Evolutionary conservation across 2,797 vertebrate genomes (phyloP).

Genomic region (Pseudotriccus pelzelni): DNA sequence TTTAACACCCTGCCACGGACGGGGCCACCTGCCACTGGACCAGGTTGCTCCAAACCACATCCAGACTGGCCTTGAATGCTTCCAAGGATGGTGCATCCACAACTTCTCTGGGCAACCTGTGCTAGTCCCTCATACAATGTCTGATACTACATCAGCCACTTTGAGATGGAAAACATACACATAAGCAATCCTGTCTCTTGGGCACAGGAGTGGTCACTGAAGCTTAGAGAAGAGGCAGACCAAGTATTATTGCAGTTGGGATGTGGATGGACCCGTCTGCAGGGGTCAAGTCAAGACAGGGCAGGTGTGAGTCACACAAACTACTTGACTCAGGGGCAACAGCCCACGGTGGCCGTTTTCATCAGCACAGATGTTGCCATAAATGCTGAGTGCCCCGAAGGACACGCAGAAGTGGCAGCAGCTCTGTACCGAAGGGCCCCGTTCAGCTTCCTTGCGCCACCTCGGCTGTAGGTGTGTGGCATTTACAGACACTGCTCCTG

Average conservation of each 20-base stretch:
- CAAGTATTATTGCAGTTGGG: background rate
- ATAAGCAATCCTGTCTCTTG: background rate
- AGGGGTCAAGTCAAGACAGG: background rate
- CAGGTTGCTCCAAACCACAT: background rate
- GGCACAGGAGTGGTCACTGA: background rate
- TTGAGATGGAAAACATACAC: background rate
- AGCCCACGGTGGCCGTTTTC: accelerated
- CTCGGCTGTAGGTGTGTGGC: background rate
- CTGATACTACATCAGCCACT: background rate
- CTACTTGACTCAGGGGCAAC: background rate
- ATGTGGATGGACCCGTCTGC: background rate
- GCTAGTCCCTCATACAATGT: background rate
- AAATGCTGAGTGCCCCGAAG: background rate
- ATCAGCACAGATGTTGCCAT: background rate
- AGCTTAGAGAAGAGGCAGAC: background rate
- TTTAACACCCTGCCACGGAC: too few species aligned
- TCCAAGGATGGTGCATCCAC: background rate
- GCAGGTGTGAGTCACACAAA: accelerated
- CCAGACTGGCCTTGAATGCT: background rate
- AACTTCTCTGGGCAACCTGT: background rate
- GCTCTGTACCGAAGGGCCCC: background rate
- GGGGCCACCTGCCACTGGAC: background rate
- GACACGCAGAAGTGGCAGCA: background rate
- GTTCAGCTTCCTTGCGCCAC: background rate
- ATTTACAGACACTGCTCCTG: too few species aligned